These are phyloP conservation scores for Mantis religiosa DNA, from an alignment of 2,888 invertebrate species.

Conservation along the genomic window DNA sequence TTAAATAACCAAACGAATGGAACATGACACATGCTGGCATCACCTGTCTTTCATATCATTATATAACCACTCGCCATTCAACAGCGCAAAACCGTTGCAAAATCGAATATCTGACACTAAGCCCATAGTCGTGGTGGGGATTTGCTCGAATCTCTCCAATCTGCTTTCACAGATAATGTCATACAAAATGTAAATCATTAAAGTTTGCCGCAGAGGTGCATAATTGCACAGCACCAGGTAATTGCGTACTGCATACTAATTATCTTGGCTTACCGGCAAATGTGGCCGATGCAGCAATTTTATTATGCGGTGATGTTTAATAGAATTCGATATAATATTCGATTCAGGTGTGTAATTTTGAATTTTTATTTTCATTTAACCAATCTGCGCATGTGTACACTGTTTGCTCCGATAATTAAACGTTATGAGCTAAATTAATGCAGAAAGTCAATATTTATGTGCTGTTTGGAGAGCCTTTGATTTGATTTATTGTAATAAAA, in stretches of 20 bases:
- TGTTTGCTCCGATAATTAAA: no score
- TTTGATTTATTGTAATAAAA: no score
- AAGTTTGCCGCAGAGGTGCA: neutral
- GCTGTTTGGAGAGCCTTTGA: no score
- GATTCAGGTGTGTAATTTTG: neutral
- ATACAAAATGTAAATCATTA: neutral
- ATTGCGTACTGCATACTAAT: neutral
- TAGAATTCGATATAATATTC: neutral
- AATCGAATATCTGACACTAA: neutral
- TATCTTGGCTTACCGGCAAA: neutral
- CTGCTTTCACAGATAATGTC: neutral
- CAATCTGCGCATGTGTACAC: no score
- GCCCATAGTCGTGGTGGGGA: neutral
- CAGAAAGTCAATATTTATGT: no score
- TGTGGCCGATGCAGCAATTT: neutral
- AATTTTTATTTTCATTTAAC: neutral
- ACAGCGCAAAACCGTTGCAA: neutral
- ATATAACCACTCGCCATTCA: neutral
- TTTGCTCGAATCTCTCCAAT: neutral
- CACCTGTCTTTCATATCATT: neutral
- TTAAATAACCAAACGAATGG: neutral
- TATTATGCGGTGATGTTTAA: neutral
- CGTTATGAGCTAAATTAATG: no score
- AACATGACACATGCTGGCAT: neutral
- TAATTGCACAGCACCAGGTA: neutral